These are phyloP conservation scores for Ryuthela nishihirai DNA, from an alignment of 2,888 invertebrate species.

Conservation along the genomic window DNA sequence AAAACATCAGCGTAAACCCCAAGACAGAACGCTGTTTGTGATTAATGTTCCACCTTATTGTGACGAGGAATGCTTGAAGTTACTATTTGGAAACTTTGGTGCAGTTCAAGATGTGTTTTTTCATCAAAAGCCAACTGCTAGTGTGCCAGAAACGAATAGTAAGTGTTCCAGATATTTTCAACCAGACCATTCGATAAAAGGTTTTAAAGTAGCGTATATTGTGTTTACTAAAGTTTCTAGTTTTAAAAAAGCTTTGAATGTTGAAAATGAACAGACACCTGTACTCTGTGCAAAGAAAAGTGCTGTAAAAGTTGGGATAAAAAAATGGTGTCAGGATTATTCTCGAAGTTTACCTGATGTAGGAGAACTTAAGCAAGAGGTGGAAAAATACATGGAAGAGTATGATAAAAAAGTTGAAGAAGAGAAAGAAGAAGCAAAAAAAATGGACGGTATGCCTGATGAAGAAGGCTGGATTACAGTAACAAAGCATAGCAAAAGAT, in stretches of 20 bases:
- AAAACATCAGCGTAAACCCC: constrained; percentile 62
- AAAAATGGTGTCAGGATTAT: constrained; percentile 68
- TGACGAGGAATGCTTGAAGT: constrained; percentile 57
- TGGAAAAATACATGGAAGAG: constrained; percentile 65
- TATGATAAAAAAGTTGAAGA: constrained; percentile 62
- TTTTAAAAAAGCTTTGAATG: constrained; percentile 62
- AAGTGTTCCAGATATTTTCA: constrained; percentile 47
- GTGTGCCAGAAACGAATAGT: constrained; percentile 43
- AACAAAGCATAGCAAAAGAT: constrained; percentile 57
- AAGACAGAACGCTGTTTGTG: constrained; percentile 72
- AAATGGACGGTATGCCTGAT: constrained; percentile 48
- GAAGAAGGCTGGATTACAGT: constrained; percentile 63
- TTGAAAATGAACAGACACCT: constrained; percentile 44
- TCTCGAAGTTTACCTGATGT: constrained; percentile 60
- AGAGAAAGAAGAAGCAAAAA: constrained; percentile 58
- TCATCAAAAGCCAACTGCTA: constrained; percentile 50
- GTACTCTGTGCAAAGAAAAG: constrained; percentile 41
- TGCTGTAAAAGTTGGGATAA: constrained; percentile 44
- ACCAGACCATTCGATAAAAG: background rate
- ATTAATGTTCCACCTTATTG: constrained; percentile 79
- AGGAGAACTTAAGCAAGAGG: constrained; percentile 60
- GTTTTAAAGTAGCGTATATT: constrained; percentile 71
- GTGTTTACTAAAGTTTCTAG: constrained; percentile 66
- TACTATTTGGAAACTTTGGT: constrained; percentile 51
- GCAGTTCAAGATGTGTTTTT: constrained; percentile 49